Evolutionary conservation across 2,113 vertebrate genomes (phyloP), one percentile per base, ranked within the genome.

Genomic region (Anseranas semipalmata): DNA sequence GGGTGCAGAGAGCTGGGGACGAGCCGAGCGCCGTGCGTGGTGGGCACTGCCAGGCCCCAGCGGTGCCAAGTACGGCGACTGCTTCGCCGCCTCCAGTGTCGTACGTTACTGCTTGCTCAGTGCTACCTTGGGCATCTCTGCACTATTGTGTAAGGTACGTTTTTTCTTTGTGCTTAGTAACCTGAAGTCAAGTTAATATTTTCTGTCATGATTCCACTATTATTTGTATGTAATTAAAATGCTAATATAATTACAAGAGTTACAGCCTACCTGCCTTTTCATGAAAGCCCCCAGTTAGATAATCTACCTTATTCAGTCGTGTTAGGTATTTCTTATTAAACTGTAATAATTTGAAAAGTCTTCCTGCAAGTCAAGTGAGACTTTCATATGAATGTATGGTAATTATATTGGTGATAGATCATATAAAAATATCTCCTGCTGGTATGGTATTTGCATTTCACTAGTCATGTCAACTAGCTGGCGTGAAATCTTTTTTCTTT

Each of bases 391-490:
- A 94, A 85, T 72, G 84, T 88, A 56, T 74, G 27, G 15, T 82
- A 96, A 89, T 90, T 92, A 58, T 72, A 27, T 86, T 58, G 63
- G 32, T 50, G 81, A 73, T 88, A 82, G 37, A 62, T 94, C 25
- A 83, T 92, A 70, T 60, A 91, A 93, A 67, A 95, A 85, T 43
- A 83, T 18, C 56, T 87, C 87, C 30, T 93, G 72, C 56, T 85
- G 33, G 35, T 32, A 48, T 50, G 33, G 56, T 91, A 68, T 96
- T 96, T 96, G 68, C 86, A 58, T 95, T 97, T 97, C 77, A 43
- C 53, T 93, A 41, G 6, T n/a, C 21, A 78, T 93, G 87, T 72
- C 30, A 9, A 35, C 82, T 89, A 63, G 28, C 28, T 71, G 85
- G 65, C 43, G 27, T 27, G 60, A 93, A 94, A 70, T 88, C 25